phyloP scores from a whole-genome alignment of 2,888 invertebrate genomes.

The Phyllotreta striolata region DNA sequence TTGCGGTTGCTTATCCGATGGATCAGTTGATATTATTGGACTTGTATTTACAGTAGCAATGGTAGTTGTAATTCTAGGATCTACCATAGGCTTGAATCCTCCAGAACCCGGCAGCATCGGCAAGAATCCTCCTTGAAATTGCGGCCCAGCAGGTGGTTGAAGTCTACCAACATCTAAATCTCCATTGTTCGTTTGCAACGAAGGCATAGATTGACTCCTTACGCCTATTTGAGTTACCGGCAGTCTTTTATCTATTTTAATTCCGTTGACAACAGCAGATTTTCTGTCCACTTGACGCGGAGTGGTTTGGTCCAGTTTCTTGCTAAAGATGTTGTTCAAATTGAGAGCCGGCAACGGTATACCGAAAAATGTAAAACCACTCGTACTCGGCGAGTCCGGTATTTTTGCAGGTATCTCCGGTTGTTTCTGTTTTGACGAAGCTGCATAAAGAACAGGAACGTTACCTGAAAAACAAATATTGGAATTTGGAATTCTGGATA shows the following conservation, averaged over 20 bases:
- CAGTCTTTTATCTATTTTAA: constrained; percentile 21
- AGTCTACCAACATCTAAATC: constrained; percentile 29
- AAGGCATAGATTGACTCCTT: constrained; percentile 22
- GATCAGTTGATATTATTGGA: not conserved
- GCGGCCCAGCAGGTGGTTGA: constrained; percentile 57
- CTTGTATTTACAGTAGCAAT: constrained; percentile 13
- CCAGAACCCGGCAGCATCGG: constrained; percentile 78
- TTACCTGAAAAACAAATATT: constrained; percentile 60
- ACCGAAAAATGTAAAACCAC: constrained; percentile 85
- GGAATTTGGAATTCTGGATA: not conserved
- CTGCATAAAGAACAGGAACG: constrained; percentile 69
- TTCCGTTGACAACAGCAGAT: constrained; percentile 55
- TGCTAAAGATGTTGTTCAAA: constrained; percentile 68
- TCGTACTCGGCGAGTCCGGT: constrained; percentile 63
- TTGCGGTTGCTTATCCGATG: not conserved
- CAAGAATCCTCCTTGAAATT: constrained; percentile 79
- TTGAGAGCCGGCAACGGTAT: constrained; percentile 79
- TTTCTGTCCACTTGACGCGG: constrained; percentile 48
- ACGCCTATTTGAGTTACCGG: constrained; percentile 15
- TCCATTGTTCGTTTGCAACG: not conserved
- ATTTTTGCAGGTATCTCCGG: constrained; percentile 54
- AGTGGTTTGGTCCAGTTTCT: constrained; percentile 49
- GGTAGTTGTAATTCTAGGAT: constrained; percentile 28
- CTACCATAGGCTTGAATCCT: constrained; percentile 74
- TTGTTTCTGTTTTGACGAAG: constrained; percentile 54